Base-by-base conservation (phyloP, 2,888 invertebrate species). In the Cephus sareptanus region DNA sequence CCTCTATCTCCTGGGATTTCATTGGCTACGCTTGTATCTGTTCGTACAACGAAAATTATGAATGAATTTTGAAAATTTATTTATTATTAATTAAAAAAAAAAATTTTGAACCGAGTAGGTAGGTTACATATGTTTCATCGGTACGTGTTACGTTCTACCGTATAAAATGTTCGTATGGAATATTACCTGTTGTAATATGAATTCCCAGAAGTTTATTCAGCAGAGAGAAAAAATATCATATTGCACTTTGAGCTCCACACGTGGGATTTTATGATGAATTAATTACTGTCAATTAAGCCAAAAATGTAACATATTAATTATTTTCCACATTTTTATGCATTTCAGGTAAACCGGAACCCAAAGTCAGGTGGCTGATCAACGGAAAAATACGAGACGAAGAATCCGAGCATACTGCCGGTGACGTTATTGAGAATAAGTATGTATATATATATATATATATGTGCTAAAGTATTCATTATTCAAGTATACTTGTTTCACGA, bases 341-440 rank as follows among this genome's bases (percentile, higher is more conserved):
- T 87, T 2, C 91, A 96, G 96, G 96, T 86, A 95, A 95, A 76
- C 97, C 97, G 2, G 95, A 96, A 90, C 97, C 97, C 1, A 94
- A 94, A 78, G 97, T 97, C 35, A 94, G 95, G 82, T 97, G 97
- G 97, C 93, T 96, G 79, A 95, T 97, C 76, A 96, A 97, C 91
- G 96, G 96, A 40, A 84, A 79, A 30, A 93, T 95, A 76, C 93
- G 95, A 76, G 97, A 97, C 91, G 96, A 96, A 88, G 95, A 96
- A 91, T 96, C 95, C 89, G 96, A 97, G 88, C 96, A 96, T 92
- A 96, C 96, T 91, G 95, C 96, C 12, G 96, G 96, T 33, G 96
- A 97, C 92, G 96, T 97, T 76, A 97, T 97, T 87, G 97, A 97
- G 92, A 97, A 97, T 92, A 94, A 96, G 86, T 68, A 34, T 71